phyloP scores from a whole-genome alignment of 1,140 invertebrate genomes.

The Diabrotica virgifera region DNA sequence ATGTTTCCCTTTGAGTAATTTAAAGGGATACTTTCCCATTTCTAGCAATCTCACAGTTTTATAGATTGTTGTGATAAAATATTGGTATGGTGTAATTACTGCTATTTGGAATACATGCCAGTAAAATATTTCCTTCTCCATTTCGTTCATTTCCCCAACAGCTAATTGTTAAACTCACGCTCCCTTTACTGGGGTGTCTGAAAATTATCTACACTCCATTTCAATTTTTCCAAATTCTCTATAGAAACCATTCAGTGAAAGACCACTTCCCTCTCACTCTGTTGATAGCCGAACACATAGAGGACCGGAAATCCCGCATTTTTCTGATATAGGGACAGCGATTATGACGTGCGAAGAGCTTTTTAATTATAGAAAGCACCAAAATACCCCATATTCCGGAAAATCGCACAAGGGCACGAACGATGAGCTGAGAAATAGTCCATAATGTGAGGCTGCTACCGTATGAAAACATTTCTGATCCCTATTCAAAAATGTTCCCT shows the following conservation, averaged over 20 bases:
- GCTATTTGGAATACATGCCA: too few relatives aligned
- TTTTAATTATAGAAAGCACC: neutral
- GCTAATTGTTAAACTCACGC: too few relatives aligned
- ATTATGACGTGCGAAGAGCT: neutral
- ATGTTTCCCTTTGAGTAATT: too few relatives aligned
- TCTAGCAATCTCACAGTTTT: too few relatives aligned
- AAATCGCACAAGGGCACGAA: neutral
- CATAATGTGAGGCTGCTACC: too few relatives aligned
- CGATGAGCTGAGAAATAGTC: neutral
- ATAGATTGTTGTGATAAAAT: too few relatives aligned
- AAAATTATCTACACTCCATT: neutral
- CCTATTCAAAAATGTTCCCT: too few relatives aligned
- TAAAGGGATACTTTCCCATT: too few relatives aligned
- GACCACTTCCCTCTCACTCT: neutral
- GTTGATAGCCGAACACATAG: conserved; percentile 1
- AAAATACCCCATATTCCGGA: neutral
- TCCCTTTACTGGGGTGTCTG: neutral
- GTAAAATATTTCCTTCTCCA: too few relatives aligned
- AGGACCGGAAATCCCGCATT: neutral
- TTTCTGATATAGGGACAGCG: conserved; percentile 1
- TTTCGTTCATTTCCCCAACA: too few relatives aligned
- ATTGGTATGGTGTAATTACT: too few relatives aligned
- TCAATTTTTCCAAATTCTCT: neutral
- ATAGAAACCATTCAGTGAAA: neutral
- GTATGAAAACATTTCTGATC: too few relatives aligned